Conservation (phyloP, 2,113 vertebrate genomes). For the Limnothrissa miodon region DNA sequence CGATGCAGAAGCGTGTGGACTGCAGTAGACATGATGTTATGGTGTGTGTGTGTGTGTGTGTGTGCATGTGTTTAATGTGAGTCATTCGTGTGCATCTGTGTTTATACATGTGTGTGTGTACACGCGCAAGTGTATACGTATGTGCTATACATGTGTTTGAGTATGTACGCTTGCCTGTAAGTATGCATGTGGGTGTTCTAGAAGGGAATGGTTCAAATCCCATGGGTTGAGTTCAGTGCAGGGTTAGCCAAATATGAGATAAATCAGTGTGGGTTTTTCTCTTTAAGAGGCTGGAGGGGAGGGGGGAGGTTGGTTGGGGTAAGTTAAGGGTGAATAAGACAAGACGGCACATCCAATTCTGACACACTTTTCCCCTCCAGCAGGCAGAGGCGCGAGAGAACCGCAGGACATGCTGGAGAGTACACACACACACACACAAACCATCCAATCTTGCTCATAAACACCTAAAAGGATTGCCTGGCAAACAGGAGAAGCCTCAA, state of each 20-base stretch:
- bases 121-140: not conserved
- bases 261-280: slow-evolving; percentile 77
- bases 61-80: not conserved
- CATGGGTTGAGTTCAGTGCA: slow-evolving; percentile 87
- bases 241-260: slow-evolving; percentile 97
- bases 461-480: not conserved
- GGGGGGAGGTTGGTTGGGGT: not conserved
- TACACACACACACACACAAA: not conserved
- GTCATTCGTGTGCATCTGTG: not conserved
- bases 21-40: slow-evolving; percentile 59
- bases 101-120: not conserved
- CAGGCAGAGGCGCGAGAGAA: not conserved
- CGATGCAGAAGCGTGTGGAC: slow-evolving; percentile 51
- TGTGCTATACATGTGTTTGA: not conserved
- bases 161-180: not conserved
- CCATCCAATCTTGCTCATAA: not conserved
- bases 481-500: not conserved
- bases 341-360: not conserved
- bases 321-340: slow-evolving; percentile 9
- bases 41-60: slow-evolving; percentile 20
- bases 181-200: slow-evolving; percentile 58
- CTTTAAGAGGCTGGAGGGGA: not conserved
- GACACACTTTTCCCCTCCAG: not conserved
- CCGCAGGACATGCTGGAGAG: not conserved
- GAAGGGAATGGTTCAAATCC: slow-evolving; percentile 74